Base-by-base conservation (phyloP, 2,113 vertebrate genomes). In the Triplophysa dalaica region DNA sequence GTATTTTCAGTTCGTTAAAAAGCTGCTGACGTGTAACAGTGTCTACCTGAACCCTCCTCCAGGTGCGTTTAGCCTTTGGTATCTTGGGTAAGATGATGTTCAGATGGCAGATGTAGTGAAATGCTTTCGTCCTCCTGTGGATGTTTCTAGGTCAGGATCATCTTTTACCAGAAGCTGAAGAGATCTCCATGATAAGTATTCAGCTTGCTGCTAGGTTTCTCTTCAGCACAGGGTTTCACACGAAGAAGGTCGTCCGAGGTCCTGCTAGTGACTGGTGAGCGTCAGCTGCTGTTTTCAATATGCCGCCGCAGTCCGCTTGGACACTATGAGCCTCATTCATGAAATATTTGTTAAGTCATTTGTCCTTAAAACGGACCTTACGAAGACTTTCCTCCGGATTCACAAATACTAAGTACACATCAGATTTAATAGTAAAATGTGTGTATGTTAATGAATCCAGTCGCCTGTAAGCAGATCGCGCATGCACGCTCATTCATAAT, bases 1-100 rank as follows among this genome's bases (percentile, higher is more conserved):
- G 90, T 99, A 98, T 93, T 99, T 99, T 91, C 97, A 98, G 89
- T 99, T 98, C 90, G 94, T 99, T 90, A 99, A 98, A 94, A 99
- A 98, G 92, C 93, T 99, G 86, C 95, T 99, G 89, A 99, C 96
- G 73, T 99, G 97, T 93, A 98, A 99, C 85, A 95, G 95, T 86
- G 94, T 98, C 94, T 98, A 98, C 93, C 94, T 99, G 93, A 99
- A 96, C 88, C 97, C 96, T 89, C 96, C 96, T 89, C 96, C 97
- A 93, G 97, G 97, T 98, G 89, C 21, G 75, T 13, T n/a, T 0
- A 50, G 50, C 4, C 70, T 38, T 58, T n/a, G 2, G 8, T 58
- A 4, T 52, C 50, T 52, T 52, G 14, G 13, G 6, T 13, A 8
- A 64, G 10, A 16, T 43, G 43, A 22, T 48, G 2, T 67, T 38